A percentile compares a stretch with the other conserved stretches of the same genome.
These are phyloP conservation scores for Heliconius melpomene DNA, from an alignment of 1,140 invertebrate species.

Conservation along the genomic window DNA sequence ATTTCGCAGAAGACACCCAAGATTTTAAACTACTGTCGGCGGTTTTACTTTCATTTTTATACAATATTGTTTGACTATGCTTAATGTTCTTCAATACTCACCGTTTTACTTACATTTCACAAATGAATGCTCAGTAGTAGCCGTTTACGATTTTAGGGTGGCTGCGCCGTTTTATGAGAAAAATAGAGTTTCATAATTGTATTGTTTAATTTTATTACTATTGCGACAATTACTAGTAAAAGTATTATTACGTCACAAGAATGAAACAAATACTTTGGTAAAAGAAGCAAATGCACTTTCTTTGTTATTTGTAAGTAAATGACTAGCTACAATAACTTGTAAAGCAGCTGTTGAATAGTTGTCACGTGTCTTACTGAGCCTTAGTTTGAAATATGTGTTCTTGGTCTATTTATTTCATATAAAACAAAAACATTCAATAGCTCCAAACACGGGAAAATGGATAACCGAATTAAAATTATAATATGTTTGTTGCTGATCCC, in stretches of 20 bases:
- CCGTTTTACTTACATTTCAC: not conserved
- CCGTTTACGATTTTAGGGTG: not conserved
- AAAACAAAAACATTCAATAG: no score
- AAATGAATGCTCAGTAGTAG: not conserved
- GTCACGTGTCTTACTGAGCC: no score
- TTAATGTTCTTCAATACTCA: not conserved
- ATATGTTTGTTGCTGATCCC: no score
- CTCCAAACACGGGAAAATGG: no score
- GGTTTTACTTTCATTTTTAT: slow-evolving; percentile 44
- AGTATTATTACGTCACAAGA: slow-evolving; percentile 1
- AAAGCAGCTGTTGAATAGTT: no score
- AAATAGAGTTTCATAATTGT: not conserved
- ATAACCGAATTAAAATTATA: no score
- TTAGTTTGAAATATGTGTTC: no score
- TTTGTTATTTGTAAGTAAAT: no score
- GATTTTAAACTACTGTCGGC: slow-evolving; percentile 37
- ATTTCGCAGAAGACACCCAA: slow-evolving; percentile 5
- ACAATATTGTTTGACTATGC: slow-evolving; percentile 1
- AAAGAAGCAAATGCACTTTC: no score
- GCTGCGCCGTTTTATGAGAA: not conserved
- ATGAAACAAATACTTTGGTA: not conserved
- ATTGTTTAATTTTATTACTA: not conserved
- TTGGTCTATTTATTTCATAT: no score
- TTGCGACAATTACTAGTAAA: not conserved
- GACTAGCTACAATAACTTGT: no score